A percentile compares a stretch with the other conserved stretches of the same genome.
These are phyloP conservation scores for Lasioglossum figueresi DNA, from an alignment of 2,888 invertebrate genomes.

Conservation along the genomic window DNA sequence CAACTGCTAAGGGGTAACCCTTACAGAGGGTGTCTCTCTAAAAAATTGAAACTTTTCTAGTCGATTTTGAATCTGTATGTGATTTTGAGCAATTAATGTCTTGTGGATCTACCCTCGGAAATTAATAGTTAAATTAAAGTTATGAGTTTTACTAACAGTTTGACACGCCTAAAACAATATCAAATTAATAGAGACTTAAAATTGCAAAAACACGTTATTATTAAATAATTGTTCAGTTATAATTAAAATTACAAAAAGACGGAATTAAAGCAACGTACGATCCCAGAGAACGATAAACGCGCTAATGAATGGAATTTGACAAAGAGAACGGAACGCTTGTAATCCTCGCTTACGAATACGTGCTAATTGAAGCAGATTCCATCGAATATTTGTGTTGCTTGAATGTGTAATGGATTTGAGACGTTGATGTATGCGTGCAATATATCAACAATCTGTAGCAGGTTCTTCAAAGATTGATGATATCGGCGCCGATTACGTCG, in stretches of 20 bases:
- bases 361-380: background rate
- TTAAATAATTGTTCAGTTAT: too few species aligned
- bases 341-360: background rate
- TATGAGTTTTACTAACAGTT: background rate
- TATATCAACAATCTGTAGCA: constrained; percentile 5
- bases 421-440: background rate
- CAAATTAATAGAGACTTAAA: background rate
- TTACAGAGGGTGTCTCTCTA: background rate
- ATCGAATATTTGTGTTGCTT: background rate
- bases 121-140: too few species aligned
- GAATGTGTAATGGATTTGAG: background rate
- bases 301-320: background rate
- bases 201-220: background rate
- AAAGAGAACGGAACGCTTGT: background rate
- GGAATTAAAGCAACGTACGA: background rate
- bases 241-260: background rate
- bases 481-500: constrained; percentile 9
- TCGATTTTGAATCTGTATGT: background rate
- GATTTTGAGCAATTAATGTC: too few species aligned
- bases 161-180: background rate
- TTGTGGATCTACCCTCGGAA: too few species aligned
- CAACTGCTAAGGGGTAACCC: background rate
- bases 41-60: background rate
- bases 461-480: constrained; percentile 12
- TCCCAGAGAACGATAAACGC: background rate